A percentile compares a stretch with the other conserved stretches of the same genome.
Conservation (phyloP, 2,113 vertebrate genomes). For the Apeltes quadracus region DNA sequence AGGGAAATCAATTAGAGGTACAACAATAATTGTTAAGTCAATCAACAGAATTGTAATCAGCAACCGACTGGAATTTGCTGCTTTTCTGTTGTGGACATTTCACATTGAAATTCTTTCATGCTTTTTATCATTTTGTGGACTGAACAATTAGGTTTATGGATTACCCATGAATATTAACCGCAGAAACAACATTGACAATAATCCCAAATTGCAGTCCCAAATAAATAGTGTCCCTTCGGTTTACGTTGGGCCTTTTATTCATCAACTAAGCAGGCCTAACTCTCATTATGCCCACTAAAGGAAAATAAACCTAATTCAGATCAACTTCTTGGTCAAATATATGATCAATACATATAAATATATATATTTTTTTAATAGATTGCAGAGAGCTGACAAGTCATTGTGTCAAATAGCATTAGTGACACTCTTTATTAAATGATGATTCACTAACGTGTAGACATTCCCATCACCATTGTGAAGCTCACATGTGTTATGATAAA, state of each 20-base stretch:
- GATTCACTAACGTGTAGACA: too few relatives aligned
- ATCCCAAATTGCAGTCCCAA: neutral
- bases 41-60: neutral
- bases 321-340: neutral
- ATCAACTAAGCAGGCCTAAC: neutral
- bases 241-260: neutral
- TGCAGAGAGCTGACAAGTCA: neutral
- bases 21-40: neutral
- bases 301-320: neutral
- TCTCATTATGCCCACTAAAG: neutral
- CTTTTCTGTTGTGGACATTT: neutral
- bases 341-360: neutral
- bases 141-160: neutral
- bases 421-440: too few relatives aligned
- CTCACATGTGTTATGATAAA: neutral
- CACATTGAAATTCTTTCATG: neutral
- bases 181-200: neutral
- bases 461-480: neutral
- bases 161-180: neutral
- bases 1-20: neutral
- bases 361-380: neutral
- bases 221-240: neutral
- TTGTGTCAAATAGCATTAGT: neutral
- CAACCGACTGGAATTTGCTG: neutral
- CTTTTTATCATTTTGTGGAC: neutral